Conservation (phyloP, 2,113 vertebrate species). For the Carassius gibelio region DNA sequence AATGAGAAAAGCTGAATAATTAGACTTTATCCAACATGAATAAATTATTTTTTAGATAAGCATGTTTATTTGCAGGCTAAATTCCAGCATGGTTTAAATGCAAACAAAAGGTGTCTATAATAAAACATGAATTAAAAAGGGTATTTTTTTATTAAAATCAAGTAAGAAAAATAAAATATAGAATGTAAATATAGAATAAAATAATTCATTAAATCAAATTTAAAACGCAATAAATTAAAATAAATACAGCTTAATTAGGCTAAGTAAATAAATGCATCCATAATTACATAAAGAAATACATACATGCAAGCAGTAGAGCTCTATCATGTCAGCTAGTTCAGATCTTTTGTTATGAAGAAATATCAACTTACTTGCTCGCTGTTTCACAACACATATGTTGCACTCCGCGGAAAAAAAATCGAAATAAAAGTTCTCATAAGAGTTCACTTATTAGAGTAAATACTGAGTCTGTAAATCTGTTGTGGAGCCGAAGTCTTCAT, state of each 20-base stretch:
- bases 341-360: conserved; percentile 34
- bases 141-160: background rate
- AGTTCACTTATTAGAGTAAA: background rate
- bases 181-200: background rate
- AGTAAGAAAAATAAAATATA: background rate
- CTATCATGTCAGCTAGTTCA: background rate
- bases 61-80: background rate
- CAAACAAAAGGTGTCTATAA: background rate
- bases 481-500: conserved; percentile 7
- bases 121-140: background rate
- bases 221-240: background rate
- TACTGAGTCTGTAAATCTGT: background rate
- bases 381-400: conserved; percentile 28
- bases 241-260: background rate
- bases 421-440: background rate
- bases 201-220: background rate
- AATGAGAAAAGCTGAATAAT: background rate
- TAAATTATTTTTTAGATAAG: background rate
- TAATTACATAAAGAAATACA: background rate
- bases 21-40: background rate
- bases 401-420: background rate
- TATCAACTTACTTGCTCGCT: background rate
- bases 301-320: background rate
- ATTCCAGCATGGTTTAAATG: too few relatives aligned
- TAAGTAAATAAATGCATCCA: too few relatives aligned